Evolutionary conservation across 2,888 invertebrate genomes (phyloP), one percentile per base, ranked within the genome.

Genomic region (Lochmaea capreae): DNA sequence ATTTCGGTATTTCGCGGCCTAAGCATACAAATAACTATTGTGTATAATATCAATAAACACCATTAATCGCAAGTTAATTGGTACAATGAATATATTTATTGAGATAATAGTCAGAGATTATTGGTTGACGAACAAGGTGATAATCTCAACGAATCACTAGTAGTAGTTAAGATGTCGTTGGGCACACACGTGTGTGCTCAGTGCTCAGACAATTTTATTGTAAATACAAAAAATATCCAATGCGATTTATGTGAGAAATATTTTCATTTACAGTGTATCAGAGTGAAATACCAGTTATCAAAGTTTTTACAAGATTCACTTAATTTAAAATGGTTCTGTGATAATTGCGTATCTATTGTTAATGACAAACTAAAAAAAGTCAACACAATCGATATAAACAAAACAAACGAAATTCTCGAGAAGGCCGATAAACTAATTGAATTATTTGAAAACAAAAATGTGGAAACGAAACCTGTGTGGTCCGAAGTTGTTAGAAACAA

Each of bases 151-250:
- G n/a, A n/a, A n/a, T n/a, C n/a, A n/a, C n/a, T n/a, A 26, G 26
- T 26, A 26, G 26, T 26, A 26, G 26, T 1, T 43, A 43, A 1
- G 43, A 43, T 43, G 43, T 43, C 43, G 43, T 43, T 43, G 43
- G 43, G 43, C 1, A 54, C 54, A 58, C 58, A 58, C 3, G 22
- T 58, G 33, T 61, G 61, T 33, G 39, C 33, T 61, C 39, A 39
- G 14, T 67, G 67, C 67, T 67, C 59, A 14, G 59, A 67, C 43
- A 59, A 67, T 18, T 67, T 67, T 67, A 67, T 67, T 3, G 67
- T 67, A 16, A 67, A 67, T 59, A 16, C 58, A 59, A 67, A 43
- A 59, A 16, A 57, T 67, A 67, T 67, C 18, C 39, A 42, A 59
- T 58, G 67, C 18, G 59, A 67, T 22, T 43, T 54, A 11, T 67